Evolutionary conservation across 2,113 vertebrate genomes (phyloP).

Genomic region (Danio rerio): DNA sequence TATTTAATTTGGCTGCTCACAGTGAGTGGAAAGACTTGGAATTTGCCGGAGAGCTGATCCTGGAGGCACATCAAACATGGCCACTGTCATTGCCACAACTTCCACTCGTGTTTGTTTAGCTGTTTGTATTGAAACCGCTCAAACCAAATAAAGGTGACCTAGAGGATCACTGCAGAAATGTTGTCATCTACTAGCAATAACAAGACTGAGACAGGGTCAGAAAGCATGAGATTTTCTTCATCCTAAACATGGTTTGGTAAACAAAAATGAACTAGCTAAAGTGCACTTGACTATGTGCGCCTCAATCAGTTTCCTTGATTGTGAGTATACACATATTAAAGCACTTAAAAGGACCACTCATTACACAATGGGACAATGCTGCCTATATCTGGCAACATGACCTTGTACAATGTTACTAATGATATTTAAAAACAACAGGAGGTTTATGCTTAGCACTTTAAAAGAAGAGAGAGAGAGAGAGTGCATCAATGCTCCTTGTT

Average conservation of each 20-base stretch:
- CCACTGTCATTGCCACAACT: constrained; percentile 82
- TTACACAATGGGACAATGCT: too few relatives aligned
- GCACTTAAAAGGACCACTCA: too few relatives aligned
- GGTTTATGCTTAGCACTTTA: too few relatives aligned
- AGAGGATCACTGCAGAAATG: background rate
- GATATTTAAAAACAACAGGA: too few relatives aligned
- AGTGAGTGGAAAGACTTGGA: constrained; percentile 76
- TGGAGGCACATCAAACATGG: constrained; percentile 84
- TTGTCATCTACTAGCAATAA: background rate
- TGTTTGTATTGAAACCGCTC: constrained; percentile 80
- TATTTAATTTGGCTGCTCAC: constrained; percentile 88
- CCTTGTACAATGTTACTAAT: too few relatives aligned
- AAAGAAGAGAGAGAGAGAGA: too few relatives aligned
- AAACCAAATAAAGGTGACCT: constrained; percentile 58
- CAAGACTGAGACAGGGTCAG: background rate
- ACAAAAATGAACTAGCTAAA: background rate
- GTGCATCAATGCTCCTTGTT: too few relatives aligned
- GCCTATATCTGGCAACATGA: too few relatives aligned
- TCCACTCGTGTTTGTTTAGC: constrained; percentile 79
- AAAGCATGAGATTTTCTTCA: background rate
- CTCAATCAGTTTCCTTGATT: too few relatives aligned
- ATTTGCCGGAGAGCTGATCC: constrained; percentile 80
- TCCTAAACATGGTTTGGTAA: background rate
- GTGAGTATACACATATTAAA: too few relatives aligned
- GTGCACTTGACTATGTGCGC: background rate